Evolutionary conservation across 2,888 invertebrate species (phyloP).

Genomic region (Melangyna quadrimaculata): DNA sequence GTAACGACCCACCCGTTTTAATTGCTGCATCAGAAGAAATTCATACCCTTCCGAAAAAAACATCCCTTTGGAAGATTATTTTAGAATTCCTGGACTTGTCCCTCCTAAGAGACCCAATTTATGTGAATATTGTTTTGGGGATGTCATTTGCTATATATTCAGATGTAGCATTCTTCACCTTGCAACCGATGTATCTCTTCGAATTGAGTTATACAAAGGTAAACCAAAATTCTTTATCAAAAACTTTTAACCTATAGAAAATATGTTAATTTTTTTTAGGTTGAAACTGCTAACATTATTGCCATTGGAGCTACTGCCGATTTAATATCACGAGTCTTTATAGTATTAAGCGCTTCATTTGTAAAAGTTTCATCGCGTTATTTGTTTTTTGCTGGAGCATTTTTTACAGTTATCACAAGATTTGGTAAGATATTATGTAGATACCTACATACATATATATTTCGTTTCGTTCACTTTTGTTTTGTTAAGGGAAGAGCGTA

Average conservation of each 20-base stretch:
- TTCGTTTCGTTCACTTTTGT: background rate
- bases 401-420: constrained; percentile 86
- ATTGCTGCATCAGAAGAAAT: constrained; percentile 77
- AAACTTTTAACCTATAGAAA: background rate
- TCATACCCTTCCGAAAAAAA: constrained; percentile 71
- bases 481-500: no score
- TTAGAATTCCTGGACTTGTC: constrained; percentile 85
- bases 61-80: constrained; percentile 81
- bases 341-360: constrained; percentile 84
- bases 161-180: constrained; percentile 86
- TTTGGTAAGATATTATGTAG: constrained; percentile 86
- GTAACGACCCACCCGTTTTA: constrained; percentile 79
- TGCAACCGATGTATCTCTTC: constrained; percentile 84
- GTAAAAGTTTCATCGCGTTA: constrained; percentile 85
- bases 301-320: constrained; percentile 87
- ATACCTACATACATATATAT: no score
- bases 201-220: constrained; percentile 78
- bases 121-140: constrained; percentile 87
- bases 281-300: constrained; percentile 86
- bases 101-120: constrained; percentile 85
- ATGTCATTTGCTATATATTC: constrained; percentile 86
- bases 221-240: constrained; percentile 4
- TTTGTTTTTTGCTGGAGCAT: constrained; percentile 85
- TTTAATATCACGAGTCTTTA: constrained; percentile 84
- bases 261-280: constrained; percentile 77